A percentile compares a stretch with the other conserved stretches of the same genome.
These are phyloP conservation scores for Drosophila cyrtoloma DNA, from an alignment of 2,888 invertebrate species.

Conservation along the genomic window DNA sequence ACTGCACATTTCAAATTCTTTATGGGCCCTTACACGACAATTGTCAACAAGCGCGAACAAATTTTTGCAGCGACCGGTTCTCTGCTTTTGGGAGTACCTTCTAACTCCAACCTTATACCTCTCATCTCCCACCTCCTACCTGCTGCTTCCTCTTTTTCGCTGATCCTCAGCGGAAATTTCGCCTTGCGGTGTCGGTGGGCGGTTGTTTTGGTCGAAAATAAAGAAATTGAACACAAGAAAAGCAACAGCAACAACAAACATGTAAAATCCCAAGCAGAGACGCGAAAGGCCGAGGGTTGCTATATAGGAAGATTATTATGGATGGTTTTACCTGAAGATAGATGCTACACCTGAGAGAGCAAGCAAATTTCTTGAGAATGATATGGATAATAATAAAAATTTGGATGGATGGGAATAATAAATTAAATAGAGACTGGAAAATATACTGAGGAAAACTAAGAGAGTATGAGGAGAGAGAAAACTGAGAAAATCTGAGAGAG, in stretches of 20 bases:
- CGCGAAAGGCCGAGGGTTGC: conserved; percentile 39
- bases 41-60: conserved; percentile 80
- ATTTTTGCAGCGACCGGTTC: conserved; percentile 71
- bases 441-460: background rate
- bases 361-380: background rate
- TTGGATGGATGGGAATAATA: background rate
- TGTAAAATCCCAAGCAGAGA: conserved; percentile 42
- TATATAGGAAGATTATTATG: background rate
- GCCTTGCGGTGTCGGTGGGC: conserved; percentile 63
- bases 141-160: background rate
- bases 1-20: conserved; percentile 75
- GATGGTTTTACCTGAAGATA: background rate
- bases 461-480: background rate
- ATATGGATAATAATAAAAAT: background rate
- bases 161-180: conserved; percentile 63
- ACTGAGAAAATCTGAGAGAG: too few relatives aligned
- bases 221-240: conserved; percentile 72
- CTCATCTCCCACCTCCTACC: background rate
- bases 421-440: background rate
- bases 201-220: conserved; percentile 58
- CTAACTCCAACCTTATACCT: background rate
- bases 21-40: conserved; percentile 74
- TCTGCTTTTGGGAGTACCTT: conserved; percentile 8
- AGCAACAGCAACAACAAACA: conserved; percentile 47
- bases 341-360: background rate